Evolutionary conservation across 2,113 vertebrate genomes (phyloP).

Genomic region (Haplochromis vanheusdeni): DNA sequence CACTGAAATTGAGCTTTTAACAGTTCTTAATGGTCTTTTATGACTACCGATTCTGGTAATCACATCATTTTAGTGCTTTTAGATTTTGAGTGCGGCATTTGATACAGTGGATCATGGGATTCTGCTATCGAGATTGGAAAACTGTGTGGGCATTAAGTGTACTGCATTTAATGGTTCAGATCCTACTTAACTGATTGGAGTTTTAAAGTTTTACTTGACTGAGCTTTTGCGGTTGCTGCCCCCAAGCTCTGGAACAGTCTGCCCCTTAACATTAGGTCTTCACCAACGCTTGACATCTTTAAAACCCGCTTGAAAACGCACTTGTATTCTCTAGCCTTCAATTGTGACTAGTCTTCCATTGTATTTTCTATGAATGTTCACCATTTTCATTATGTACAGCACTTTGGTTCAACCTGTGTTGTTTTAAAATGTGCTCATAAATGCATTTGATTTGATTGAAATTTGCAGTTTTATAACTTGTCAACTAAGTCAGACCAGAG

Average conservation of each 20-base stretch:
- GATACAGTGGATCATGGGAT: not conserved
- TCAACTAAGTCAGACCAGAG: not conserved
- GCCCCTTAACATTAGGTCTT: not conserved
- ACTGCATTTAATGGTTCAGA: not conserved
- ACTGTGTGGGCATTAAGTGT: not conserved
- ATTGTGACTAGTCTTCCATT: not conserved
- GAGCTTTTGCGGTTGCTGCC: not conserved
- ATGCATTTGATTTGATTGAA: not conserved
- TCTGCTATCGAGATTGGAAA: not conserved
- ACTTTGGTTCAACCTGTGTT: fast-evolving
- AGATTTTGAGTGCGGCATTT: not conserved
- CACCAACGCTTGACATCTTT: fast-evolving
- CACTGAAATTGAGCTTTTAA: not conserved
- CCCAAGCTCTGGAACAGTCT: fast-evolving
- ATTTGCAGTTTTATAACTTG: not conserved
- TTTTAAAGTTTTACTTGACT: not conserved
- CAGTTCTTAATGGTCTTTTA: not conserved
- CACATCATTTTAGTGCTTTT: not conserved
- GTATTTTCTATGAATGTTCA: not conserved
- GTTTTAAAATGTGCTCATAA: not conserved
- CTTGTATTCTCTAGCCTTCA: not conserved
- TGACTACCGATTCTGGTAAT: not conserved
- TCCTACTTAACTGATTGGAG: not conserved
- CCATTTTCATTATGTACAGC: not conserved
- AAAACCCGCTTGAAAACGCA: fast-evolving